Evolutionary conservation across 2,888 invertebrate genomes (phyloP).

Genomic region (Drosophila histrio): DNA sequence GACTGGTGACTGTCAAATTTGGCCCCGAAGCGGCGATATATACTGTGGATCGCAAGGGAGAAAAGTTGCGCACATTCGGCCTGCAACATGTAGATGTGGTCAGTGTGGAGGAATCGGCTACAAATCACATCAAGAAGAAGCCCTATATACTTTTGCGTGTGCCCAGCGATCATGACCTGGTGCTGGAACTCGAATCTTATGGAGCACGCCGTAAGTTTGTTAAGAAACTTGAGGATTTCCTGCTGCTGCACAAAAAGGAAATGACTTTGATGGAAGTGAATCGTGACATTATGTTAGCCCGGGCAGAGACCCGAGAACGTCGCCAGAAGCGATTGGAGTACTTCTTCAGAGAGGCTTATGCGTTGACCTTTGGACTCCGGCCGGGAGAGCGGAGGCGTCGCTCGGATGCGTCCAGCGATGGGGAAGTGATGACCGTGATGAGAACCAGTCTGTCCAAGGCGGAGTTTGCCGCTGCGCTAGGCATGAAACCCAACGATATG

Average conservation of each 20-base stretch:
- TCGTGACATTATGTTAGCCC: constrained; percentile 93
- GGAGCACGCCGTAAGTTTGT: constrained; percentile 93
- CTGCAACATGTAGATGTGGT: constrained; percentile 91
- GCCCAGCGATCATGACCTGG: constrained; percentile 95
- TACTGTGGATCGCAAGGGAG: constrained; percentile 95
- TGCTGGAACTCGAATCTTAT: constrained; percentile 94
- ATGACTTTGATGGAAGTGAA: constrained; percentile 89
- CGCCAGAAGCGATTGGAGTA: constrained; percentile 96
- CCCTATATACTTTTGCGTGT: constrained; percentile 93
- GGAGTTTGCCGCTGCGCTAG: constrained; percentile 97
- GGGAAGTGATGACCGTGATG: constrained; percentile 96
- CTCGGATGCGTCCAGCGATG: constrained; percentile 89
- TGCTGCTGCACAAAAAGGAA: constrained; percentile 92
- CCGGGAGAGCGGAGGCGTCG: constrained; percentile 93
- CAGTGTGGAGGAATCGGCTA: constrained; percentile 95
- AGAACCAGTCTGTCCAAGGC: constrained; percentile 94
- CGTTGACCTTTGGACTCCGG: constrained; percentile 93
- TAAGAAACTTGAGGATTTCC: constrained; percentile 93
- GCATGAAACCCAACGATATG: constrained; percentile 97
- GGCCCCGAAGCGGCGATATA: constrained; percentile 94
- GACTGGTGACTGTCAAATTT: constrained; percentile 94
- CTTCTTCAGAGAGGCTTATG: constrained; percentile 98
- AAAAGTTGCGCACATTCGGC: constrained; percentile 92
- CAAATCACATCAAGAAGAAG: constrained; percentile 88
- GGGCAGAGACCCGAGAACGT: constrained; percentile 96